These are phyloP conservation scores for Chymomyza caudatula DNA, from an alignment of 2,888 invertebrate species.

Conservation along the genomic window DNA sequence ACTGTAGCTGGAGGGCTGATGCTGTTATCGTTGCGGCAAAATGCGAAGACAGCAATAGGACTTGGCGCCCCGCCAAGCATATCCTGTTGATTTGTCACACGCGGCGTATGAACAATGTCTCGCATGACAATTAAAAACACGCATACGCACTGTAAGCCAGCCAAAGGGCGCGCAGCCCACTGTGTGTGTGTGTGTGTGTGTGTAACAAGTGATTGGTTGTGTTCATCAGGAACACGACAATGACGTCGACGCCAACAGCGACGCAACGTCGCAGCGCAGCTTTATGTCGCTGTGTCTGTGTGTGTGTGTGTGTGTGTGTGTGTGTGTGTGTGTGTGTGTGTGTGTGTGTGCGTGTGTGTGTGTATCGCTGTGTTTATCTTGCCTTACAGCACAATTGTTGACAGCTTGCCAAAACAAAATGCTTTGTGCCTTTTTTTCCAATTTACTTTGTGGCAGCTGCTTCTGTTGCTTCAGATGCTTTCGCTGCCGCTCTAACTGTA, in stretches of 20 bases:
- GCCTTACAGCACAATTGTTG: constrained; percentile 28
- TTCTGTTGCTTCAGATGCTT: not conserved
- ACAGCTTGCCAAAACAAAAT: constrained; percentile 26
- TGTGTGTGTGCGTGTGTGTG: not conserved
- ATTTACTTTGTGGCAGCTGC: constrained; percentile 4
- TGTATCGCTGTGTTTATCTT: not conserved
- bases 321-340: constrained; percentile 1
- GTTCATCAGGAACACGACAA: constrained; percentile 18
- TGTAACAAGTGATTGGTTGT: constrained; percentile 50
- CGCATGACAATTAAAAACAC: constrained; percentile 52
- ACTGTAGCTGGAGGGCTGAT: not conserved
- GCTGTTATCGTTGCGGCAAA: not conserved
- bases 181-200: constrained; percentile 8
- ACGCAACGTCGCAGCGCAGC: not conserved
- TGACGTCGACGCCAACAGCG: not conserved
- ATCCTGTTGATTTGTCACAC: constrained; percentile 63
- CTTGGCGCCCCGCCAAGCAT: constrained; percentile 15
- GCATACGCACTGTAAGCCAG: constrained; percentile 45
- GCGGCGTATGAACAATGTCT: constrained; percentile 53
- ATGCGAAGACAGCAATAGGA: constrained; percentile 25
- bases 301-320: constrained; percentile 5
- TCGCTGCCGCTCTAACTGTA: not conserved
- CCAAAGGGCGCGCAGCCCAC: not conserved
- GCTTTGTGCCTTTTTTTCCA: constrained; percentile 23
- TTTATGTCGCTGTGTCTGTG: constrained; percentile 8